phyloP scores from a whole-genome alignment of 2,888 invertebrate species.

The Cataglyphis albicans region DNA sequence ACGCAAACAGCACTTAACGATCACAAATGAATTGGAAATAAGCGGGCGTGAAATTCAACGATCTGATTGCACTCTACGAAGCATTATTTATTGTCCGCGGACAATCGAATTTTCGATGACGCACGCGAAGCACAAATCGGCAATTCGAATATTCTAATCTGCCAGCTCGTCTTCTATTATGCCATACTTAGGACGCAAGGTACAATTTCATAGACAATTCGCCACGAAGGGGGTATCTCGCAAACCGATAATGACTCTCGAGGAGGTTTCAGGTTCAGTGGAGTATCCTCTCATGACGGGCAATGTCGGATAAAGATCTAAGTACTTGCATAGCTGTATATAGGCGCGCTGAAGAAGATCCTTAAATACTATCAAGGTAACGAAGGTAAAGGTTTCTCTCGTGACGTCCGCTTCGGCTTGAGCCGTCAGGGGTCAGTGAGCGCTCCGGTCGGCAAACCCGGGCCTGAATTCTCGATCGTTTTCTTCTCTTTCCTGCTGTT shows the following conservation, averaged over 20 bases:
- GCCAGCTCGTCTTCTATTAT: conserved; percentile 60
- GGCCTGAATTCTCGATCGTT: conserved; percentile 77
- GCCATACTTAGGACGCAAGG: conserved; percentile 62
- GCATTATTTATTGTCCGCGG: background rate
- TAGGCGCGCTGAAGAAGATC: conserved; percentile 75
- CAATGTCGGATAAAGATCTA: conserved; percentile 77
- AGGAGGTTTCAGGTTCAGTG: conserved; percentile 76
- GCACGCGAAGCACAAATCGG: conserved; percentile 1
- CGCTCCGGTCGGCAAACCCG: conserved; percentile 77
- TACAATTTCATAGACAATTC: conserved; percentile 72
- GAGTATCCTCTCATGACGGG: conserved; percentile 74
- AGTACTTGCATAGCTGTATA: conserved; percentile 74
- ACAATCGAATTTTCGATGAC: conserved; percentile 51
- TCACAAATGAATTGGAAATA: conserved; percentile 18
- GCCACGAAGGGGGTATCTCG: conserved; percentile 67
- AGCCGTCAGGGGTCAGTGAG: conserved; percentile 80
- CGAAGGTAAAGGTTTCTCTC: conserved; percentile 80
- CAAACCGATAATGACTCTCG: conserved; percentile 74
- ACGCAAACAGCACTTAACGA: conserved; percentile 43
- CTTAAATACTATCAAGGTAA: conserved; percentile 78
- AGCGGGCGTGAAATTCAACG: conserved; percentile 42
- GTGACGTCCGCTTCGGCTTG: conserved; percentile 76
- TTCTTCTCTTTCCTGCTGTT: conserved; percentile 53
- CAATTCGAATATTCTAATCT: conserved; percentile 53
- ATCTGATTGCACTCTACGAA: conserved; percentile 4